Percentiles rank a stretch among this genome's conserved stretches.
These are phyloP conservation scores for Thymelicus lineola DNA, from an alignment of 2,888 invertebrate species.

Conservation along the genomic window DNA sequence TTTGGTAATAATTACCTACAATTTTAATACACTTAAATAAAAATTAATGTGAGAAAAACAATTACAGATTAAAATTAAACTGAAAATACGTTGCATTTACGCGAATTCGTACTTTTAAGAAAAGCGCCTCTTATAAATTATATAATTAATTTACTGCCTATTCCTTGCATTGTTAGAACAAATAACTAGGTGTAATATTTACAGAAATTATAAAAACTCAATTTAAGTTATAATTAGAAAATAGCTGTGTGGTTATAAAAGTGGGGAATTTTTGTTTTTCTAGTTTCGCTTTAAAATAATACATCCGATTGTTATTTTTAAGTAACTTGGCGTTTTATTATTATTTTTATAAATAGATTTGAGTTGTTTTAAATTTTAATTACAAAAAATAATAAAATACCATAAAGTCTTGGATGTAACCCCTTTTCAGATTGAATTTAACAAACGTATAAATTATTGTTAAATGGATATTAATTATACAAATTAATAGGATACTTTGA, in stretches of 20 bases:
- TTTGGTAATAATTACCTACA: slow-evolving; percentile 82
- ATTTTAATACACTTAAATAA: slow-evolving; percentile 64
- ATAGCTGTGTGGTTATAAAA: slow-evolving; percentile 21
- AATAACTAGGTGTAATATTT: slow-evolving; percentile 50
- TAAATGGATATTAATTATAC: no score
- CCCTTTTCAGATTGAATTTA: no score
- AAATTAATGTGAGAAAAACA: slow-evolving; percentile 63
- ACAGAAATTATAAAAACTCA: slow-evolving; percentile 44
- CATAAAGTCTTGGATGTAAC: no score
- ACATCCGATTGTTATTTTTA: slow-evolving; percentile 34
- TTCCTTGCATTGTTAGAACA: slow-evolving; percentile 43
- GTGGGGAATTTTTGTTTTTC: background rate
- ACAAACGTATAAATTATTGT: background rate
- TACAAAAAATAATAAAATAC: no score
- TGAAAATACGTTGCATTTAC: slow-evolving; percentile 38
- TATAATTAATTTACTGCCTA: slow-evolving; percentile 37
- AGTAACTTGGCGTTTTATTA: slow-evolving; percentile 41
- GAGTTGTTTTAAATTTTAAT: no score
- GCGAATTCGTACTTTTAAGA: slow-evolving; percentile 37
- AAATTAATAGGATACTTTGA: no score
- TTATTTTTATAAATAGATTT: background rate
- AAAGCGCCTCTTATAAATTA: slow-evolving; percentile 44
- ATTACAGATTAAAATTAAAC: slow-evolving; percentile 43
- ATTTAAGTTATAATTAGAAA: slow-evolving; percentile 31
- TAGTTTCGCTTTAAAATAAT: background rate